Evolutionary conservation across 2,113 vertebrate genomes (phyloP).

Genomic region (Corythaeola cristata): DNA sequence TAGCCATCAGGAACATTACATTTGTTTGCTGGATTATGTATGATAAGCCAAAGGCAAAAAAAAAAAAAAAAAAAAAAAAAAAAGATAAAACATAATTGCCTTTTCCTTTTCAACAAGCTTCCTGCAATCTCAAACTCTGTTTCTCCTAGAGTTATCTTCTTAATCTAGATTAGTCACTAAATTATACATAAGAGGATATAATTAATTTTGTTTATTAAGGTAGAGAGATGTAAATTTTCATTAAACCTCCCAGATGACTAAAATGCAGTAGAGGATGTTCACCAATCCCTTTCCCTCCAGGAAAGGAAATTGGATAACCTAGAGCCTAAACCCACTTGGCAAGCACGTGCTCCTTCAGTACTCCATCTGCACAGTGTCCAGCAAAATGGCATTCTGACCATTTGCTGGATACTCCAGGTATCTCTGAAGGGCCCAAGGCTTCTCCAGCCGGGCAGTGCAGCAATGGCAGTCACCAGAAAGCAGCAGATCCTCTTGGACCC

Average conservation of each 20-base stretch:
- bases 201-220: neutral
- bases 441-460: neutral
- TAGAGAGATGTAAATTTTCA: neutral
- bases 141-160: neutral
- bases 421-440: neutral
- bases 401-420: neutral
- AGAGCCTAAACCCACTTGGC: neutral
- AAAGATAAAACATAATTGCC: neutral
- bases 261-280: neutral
- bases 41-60: neutral
- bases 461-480: neutral
- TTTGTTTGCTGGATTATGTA: neutral
- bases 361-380: neutral
- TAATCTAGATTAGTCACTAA: neutral
- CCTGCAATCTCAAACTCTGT: neutral
- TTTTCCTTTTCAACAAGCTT: neutral
- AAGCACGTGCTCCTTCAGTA: neutral
- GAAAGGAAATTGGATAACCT: neutral
- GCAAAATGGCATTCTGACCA: neutral
- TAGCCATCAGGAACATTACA: neutral
- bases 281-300: neutral
- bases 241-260: neutral
- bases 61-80: too few species aligned
- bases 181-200: neutral
- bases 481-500: neutral